These are phyloP conservation scores for Anguilla japonica DNA, from an alignment of 2,113 vertebrate species.

Conservation along the genomic window DNA sequence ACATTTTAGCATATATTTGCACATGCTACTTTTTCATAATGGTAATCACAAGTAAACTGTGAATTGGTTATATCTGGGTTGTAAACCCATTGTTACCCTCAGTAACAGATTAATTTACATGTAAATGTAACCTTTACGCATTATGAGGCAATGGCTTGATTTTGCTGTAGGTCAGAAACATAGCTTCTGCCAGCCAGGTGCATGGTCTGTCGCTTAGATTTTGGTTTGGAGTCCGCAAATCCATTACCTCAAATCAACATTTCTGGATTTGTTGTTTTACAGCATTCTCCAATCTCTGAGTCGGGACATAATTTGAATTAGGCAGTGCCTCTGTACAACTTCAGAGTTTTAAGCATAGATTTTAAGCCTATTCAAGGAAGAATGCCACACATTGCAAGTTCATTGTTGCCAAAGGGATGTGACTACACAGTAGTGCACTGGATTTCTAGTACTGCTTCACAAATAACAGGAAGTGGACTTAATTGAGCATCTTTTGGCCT, in stretches of 20 bases:
- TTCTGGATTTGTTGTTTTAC: constrained; percentile 35
- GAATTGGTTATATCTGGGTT: constrained; percentile 7
- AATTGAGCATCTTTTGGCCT: constrained; percentile 30
- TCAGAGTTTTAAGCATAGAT: constrained; percentile 54
- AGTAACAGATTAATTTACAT: constrained; percentile 26
- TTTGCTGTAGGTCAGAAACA: constrained; percentile 40
- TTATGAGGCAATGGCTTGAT: constrained; percentile 58
- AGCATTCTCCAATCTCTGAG: constrained; percentile 25
- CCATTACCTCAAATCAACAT: constrained; percentile 16
- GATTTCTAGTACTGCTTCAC: constrained; percentile 37
- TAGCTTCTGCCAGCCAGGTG: constrained; percentile 47
- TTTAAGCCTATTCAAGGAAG: constrained; percentile 30
- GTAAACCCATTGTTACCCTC: background rate
- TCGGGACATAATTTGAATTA: constrained; percentile 38
- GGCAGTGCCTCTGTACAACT: constrained; percentile 52
- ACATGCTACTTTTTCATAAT: background rate
- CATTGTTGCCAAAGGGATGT: constrained; percentile 62
- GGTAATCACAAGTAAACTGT: background rate
- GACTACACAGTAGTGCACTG: constrained; percentile 46
- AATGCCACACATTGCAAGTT: constrained; percentile 32
- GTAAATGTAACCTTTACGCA: constrained; percentile 61
- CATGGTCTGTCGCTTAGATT: constrained; percentile 45
- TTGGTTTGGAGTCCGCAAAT: constrained; percentile 55
- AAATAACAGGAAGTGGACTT: constrained; percentile 49
- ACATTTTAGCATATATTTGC: background rate